phyloP scores from a whole-genome alignment of 2,797 vertebrate genomes.

The Gobionotothen gibberifrons region DNA sequence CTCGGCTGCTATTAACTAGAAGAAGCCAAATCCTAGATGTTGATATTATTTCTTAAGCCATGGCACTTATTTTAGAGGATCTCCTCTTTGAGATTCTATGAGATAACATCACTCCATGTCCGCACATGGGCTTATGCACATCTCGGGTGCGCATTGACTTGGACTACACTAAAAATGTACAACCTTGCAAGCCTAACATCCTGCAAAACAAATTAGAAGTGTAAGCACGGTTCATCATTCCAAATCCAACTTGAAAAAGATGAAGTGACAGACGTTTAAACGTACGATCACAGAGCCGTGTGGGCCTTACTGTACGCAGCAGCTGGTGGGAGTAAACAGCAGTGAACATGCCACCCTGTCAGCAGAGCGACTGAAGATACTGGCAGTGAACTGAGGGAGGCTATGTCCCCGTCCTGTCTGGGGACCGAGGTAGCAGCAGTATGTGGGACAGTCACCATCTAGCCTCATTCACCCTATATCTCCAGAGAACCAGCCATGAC shows the following conservation, averaged over 20 bases:
- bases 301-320: conserved; percentile 51
- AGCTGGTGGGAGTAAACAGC: conserved; percentile 66
- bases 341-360: conserved; percentile 58
- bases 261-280: conserved; percentile 47
- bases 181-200: neutral
- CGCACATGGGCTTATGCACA: conserved; percentile 41
- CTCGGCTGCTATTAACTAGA: conserved; percentile 43
- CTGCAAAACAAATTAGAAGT: neutral
- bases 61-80: conserved; percentile 31
- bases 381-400: conserved; percentile 42
- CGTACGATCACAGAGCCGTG: conserved; percentile 36
- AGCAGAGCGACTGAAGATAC: conserved; percentile 48
- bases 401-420: conserved; percentile 55
- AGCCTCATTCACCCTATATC: conserved; percentile 64
- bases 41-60: conserved; percentile 40
- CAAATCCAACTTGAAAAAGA: conserved; percentile 33
- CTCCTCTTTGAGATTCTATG: conserved; percentile 25
- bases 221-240: neutral
- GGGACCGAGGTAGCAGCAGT: conserved; percentile 56
- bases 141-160: neutral
- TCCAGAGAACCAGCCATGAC: conserved; percentile 64
- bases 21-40: conserved; percentile 38
- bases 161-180: conserved; percentile 11
- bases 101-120: conserved; percentile 30
- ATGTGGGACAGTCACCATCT: conserved; percentile 73